Evolutionary conservation across 92 coral and sea anemone genomes (phyloP).

Genomic region (Bergia puertoricense): DNA sequence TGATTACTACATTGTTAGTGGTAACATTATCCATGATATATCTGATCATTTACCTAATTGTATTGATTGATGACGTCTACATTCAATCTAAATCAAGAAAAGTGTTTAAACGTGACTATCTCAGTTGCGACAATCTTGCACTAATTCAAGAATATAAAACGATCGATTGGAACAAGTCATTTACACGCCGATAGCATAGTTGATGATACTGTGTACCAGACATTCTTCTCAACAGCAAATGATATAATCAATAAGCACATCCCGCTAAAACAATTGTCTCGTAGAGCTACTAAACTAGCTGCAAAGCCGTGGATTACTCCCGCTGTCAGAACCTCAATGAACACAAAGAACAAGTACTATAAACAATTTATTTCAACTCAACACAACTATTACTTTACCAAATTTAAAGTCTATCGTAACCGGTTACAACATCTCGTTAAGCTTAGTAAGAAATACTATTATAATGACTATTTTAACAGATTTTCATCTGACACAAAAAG

Average conservation of each 20-base stretch:
- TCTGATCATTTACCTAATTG: slow-evolving; percentile 30
- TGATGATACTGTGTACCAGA: slow-evolving; percentile 38
- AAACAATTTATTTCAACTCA: slow-evolving; percentile 35
- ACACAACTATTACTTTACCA: slow-evolving; percentile 10
- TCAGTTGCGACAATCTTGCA: slow-evolving; percentile 13
- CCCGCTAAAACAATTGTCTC: too few relatives aligned
- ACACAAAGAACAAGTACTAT: slow-evolving; percentile 43
- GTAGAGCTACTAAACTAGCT: too few relatives aligned
- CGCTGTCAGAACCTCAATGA: slow-evolving; percentile 40
- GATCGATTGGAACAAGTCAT: slow-evolving; percentile 32
- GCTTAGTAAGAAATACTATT: slow-evolving; percentile 31
- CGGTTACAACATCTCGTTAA: not conserved
- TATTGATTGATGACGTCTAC: slow-evolving; percentile 12
- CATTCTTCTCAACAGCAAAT: slow-evolving; percentile 31
- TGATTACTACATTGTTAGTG: slow-evolving; percentile 28
- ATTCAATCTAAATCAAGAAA: slow-evolving; percentile 35
- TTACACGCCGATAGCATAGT: slow-evolving; percentile 29
- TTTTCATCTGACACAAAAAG: too few relatives aligned
- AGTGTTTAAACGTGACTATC: slow-evolving; percentile 40
- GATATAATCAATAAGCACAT: not conserved
- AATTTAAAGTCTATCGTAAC: slow-evolving; percentile 39
- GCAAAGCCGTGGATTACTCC: too few relatives aligned
- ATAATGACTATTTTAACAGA: slow-evolving; percentile 38
- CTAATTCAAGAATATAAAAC: slow-evolving; percentile 33
- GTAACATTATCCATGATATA: slow-evolving; percentile 20